These are phyloP conservation scores for Saturnia japonica DNA, from an alignment of 2,888 invertebrate genomes.

Conservation along the genomic window DNA sequence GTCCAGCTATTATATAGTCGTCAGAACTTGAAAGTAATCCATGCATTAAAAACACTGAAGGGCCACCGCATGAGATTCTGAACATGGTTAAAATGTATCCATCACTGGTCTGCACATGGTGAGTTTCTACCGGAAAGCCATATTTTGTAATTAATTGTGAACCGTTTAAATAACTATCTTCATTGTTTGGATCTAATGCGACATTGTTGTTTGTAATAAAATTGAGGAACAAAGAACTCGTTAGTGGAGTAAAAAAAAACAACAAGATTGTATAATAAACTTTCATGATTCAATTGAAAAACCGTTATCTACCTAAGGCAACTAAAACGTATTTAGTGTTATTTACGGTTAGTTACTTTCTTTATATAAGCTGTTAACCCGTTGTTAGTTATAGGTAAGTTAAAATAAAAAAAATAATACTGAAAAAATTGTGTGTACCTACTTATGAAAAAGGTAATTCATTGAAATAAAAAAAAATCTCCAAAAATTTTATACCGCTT, in stretches of 20 bases:
- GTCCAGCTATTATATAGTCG: constrained; percentile 20
- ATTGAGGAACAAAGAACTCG: not conserved
- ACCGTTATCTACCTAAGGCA: not conserved
- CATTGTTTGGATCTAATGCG: not conserved
- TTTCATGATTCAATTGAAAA: not conserved
- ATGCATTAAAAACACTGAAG: constrained; percentile 20
- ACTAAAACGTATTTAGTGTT: not conserved
- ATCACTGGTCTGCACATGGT: constrained; percentile 84
- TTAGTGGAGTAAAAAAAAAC: not conserved
- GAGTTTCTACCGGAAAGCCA: constrained; percentile 23
- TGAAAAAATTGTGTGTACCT: too few relatives aligned
- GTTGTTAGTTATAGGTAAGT: not conserved
- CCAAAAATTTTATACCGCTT: too few relatives aligned
- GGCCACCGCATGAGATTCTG: constrained; percentile 79
- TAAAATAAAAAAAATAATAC: too few relatives aligned
- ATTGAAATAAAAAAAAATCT: too few relatives aligned
- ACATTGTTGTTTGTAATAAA: not conserved
- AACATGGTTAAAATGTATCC: constrained; percentile 88
- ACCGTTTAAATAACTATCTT: constrained; percentile 1
- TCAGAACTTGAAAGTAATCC: constrained; percentile 19
- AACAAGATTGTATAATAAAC: not conserved
- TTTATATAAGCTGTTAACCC: constrained; percentile 1
- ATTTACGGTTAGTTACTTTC: not conserved
- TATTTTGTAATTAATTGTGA: constrained; percentile 23
- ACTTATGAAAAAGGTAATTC: too few relatives aligned